Conservation (phyloP, 2,113 vertebrate genomes). For the Laterallus jamaicensis region DNA sequence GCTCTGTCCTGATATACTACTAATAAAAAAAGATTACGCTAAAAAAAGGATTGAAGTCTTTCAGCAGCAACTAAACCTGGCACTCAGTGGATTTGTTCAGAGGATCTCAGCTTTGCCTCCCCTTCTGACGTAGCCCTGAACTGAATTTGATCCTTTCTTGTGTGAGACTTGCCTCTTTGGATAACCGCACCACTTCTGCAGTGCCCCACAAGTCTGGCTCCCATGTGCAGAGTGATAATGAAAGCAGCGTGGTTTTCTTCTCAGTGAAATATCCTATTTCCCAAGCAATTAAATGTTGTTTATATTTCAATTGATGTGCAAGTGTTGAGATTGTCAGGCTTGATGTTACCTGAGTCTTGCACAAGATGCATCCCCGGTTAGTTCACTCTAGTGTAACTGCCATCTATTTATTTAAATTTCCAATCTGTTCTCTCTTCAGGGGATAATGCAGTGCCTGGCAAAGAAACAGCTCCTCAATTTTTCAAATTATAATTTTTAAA, state of each 20-base stretch:
- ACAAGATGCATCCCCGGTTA: constrained; percentile 54
- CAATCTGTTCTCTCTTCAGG: constrained; percentile 78
- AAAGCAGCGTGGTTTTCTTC: constrained; percentile 50
- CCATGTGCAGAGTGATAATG: background rate
- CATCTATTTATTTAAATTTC: constrained; percentile 78
- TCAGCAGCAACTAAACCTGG: constrained; percentile 30
- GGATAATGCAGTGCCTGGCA: constrained; percentile 71
- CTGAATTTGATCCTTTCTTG: background rate
- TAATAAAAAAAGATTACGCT: background rate
- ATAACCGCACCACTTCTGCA: background rate
- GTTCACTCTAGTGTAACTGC: constrained; percentile 66
- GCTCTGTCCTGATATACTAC: background rate
- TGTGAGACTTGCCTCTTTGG: constrained; percentile 17
- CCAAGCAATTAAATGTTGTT: constrained; percentile 74
- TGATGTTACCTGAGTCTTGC: constrained; percentile 71
- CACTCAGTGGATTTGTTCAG: background rate
- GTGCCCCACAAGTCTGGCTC: background rate
- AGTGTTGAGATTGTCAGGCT: constrained; percentile 62
- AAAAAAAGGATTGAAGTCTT: background rate
- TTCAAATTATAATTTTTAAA: constrained; percentile 62
- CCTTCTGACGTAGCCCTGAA: background rate
- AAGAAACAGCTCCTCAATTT: constrained; percentile 57
- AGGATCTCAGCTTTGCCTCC: background rate
- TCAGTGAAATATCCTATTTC: constrained; percentile 54
- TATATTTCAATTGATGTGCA: constrained; percentile 65